Evolutionary conservation across 2,797 vertebrate genomes (phyloP).

Genomic region (Distichodus sexfasciatus): DNA sequence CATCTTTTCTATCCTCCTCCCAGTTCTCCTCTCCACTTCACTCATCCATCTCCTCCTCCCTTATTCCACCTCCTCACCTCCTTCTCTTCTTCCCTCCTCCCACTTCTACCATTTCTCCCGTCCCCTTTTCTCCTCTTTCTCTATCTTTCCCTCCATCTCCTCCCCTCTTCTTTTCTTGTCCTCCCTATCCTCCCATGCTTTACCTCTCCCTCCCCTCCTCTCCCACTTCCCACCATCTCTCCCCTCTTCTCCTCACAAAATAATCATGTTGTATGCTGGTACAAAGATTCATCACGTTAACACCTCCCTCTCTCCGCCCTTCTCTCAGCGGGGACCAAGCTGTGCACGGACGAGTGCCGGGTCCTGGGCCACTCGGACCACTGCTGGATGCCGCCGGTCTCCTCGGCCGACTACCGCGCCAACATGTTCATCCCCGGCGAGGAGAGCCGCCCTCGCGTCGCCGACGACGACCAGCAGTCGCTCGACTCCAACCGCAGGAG

Average conservation of each 20-base stretch:
- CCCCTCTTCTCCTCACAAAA: not conserved
- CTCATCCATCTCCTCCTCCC: not conserved
- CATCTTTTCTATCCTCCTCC: not conserved
- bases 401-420: conserved; percentile 87
- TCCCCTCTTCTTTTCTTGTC: conserved; percentile 20
- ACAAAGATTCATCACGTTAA: too few relatives aligned
- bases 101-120: conserved; percentile 15
- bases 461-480: conserved; percentile 78
- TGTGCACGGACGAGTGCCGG: conserved; percentile 95
- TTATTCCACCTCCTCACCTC: not conserved
- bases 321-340: conserved; percentile 81
- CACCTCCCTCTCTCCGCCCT: conserved; percentile 9
- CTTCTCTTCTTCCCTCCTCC: not conserved
- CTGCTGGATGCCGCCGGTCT: conserved; percentile 94
- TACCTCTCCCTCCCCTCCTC: not conserved
- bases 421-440: conserved; percentile 97
- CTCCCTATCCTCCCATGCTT: conserved; percentile 11
- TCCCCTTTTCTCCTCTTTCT: conserved; percentile 20
- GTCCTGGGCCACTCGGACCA: conserved; percentile 96
- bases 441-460: conserved; percentile 73
- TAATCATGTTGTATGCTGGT: too few relatives aligned
- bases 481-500: conserved; percentile 83
- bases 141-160: not conserved
- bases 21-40: not conserved
- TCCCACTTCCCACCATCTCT: not conserved